phyloP scores from a whole-genome alignment of 1,140 invertebrate genomes.

The Diorhabda sublineata region DNA sequence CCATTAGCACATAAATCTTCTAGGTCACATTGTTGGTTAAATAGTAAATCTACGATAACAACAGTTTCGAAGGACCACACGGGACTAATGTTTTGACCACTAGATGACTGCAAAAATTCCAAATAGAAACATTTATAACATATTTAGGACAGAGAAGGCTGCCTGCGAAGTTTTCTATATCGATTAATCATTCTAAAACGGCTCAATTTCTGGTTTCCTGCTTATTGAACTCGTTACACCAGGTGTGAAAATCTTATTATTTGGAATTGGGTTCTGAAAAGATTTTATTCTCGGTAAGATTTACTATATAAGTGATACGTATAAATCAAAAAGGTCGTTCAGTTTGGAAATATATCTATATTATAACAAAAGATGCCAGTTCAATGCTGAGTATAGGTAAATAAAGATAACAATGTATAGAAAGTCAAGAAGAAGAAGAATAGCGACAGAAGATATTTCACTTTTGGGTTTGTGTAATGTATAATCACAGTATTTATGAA shows the following conservation, averaged over 20 bases:
- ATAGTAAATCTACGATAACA: not conserved
- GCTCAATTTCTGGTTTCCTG: conserved; percentile 1
- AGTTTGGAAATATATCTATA: not conserved
- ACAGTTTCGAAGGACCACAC: not conserved
- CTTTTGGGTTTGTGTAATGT: too few species aligned
- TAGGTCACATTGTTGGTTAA: not conserved
- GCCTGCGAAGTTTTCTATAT: not conserved
- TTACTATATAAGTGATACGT: not conserved
- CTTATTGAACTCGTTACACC: not conserved
- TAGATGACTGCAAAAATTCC: not conserved
- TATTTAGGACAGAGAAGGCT: not conserved
- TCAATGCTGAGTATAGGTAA: too few species aligned
- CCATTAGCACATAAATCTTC: not conserved
- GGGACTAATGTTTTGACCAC: not conserved
- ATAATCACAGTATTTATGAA: too few species aligned
- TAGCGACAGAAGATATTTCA: too few species aligned
- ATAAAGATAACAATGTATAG: too few species aligned
- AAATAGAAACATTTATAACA: not conserved
- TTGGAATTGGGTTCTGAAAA: not conserved
- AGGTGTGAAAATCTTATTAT: conserved; percentile 1
- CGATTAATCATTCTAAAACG: not conserved
- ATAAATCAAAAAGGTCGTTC: not conserved
- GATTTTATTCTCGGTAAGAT: not conserved
- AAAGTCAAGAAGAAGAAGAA: too few species aligned
- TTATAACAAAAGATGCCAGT: too few species aligned